Evolutionary conservation across 2,113 vertebrate species (phyloP).

Genomic region (Dipodomys ordii): DNA sequence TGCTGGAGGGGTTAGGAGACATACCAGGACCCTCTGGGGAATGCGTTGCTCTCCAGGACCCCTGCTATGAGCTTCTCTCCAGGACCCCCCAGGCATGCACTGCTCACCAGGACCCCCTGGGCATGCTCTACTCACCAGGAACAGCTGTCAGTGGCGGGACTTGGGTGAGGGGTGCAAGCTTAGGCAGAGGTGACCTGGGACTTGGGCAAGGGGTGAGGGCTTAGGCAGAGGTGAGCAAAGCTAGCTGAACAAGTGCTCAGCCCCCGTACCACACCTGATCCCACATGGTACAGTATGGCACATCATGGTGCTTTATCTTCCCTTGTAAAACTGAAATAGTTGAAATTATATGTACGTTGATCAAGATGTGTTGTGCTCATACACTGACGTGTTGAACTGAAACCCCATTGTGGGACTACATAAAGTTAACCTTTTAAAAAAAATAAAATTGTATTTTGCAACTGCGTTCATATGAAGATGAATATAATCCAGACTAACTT

Average conservation of each 20-base stretch:
- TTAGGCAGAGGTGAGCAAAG: neutral
- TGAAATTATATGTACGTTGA: neutral
- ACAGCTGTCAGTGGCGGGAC: neutral
- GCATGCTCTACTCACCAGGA: neutral
- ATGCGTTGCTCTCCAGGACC: no score
- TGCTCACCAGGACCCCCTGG: neutral
- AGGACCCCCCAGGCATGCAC: neutral
- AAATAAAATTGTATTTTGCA: neutral
- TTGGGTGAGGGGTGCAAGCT: neutral
- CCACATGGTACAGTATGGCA: neutral
- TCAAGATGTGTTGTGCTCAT: no score
- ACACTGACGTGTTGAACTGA: no score
- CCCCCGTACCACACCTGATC: neutral
- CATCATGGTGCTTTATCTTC: neutral
- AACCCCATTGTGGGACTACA: no score
- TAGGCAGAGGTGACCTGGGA: neutral
- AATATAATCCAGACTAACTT: neutral
- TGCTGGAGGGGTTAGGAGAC: no score
- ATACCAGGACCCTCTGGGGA: neutral
- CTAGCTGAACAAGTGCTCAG: neutral
- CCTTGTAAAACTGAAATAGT: neutral
- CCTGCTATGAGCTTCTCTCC: no score
- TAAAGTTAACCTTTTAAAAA: no score
- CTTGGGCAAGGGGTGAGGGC: neutral
- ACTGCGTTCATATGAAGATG: neutral